Base-by-base conservation (phyloP, 2,797 vertebrate genomes). In the Alauda arvensis region DNA sequence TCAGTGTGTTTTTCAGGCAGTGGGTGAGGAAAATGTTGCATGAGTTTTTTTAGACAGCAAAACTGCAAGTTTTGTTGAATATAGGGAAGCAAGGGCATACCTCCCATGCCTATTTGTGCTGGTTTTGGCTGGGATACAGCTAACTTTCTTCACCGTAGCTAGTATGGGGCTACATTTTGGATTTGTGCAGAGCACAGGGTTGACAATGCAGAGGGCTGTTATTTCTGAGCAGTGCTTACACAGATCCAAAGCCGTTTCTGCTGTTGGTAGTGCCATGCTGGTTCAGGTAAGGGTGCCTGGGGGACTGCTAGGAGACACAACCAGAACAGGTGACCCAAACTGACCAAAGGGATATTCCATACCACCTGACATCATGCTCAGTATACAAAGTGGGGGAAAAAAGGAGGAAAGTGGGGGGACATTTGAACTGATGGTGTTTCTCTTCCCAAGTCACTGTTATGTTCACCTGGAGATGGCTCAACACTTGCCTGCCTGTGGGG, bases 261-360 rank as follows among this genome's bases (percentile, higher is more conserved):
- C 16, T 20, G 5, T 46, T 60, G 16, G 9, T 16, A 8, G 2
- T 40, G 39, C 10, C 37, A 18, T 0, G 0, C 2, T 1, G 5
- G 20, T 6, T 6, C 25, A 45, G 33, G 4, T 18, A 24, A 9
- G 23, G 11, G 4, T 51, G 9, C n/a, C 5, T 39, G 52, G 39
- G 18, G 20, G 18, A 6, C 37, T 37, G 37, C 12, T 51, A 19
- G 11, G 52, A 65, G 20, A 18, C 14, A 45, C 6, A 52, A 12
- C 9, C 45, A 29, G 14, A 21, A 34, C 29, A 52, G 12, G 17
- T 15, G 33, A 45, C 46, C 15, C 33, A 33, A 28, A 39, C 13
- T 39, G 13, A 29, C 7, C 11, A 52, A 23, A 46, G 8, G 9
- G 29, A 45, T 52, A 23, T 33, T 71, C 24, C 10, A 2, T 9